Percentiles rank a stretch among this genome's conserved stretches.
Evolutionary conservation across 2,797 vertebrate species (phyloP).

Genomic region (Momotus momota): DNA sequence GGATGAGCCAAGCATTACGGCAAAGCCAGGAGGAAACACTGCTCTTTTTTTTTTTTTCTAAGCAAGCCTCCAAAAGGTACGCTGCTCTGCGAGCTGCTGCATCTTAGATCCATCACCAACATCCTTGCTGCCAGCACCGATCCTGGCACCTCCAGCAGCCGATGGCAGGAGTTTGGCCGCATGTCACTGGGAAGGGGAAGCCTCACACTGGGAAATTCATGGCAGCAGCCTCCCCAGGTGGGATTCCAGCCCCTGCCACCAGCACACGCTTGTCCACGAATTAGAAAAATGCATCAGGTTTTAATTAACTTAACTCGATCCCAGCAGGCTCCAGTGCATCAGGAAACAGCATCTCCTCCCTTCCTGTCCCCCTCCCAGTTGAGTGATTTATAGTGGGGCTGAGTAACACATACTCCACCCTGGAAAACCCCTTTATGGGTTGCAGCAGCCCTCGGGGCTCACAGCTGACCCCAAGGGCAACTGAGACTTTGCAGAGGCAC

Average conservation of each 20-base stretch:
- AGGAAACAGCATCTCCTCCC: background rate
- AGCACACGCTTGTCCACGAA: background rate
- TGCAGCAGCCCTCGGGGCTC: background rate
- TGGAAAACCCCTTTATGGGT: background rate
- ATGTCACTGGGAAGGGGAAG: background rate
- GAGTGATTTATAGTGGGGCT: background rate
- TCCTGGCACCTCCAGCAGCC: background rate
- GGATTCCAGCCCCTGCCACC: background rate
- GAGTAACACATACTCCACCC: background rate
- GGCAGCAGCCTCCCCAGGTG: background rate
- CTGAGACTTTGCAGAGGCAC: background rate
- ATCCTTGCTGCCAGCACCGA: fast-evolving
- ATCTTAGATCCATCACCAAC: background rate
- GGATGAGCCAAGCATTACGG: background rate
- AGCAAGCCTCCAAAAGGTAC: fast-evolving
- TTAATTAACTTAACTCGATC: background rate
- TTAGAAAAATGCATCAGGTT: background rate
- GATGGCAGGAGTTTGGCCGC: background rate
- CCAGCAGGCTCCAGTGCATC: background rate
- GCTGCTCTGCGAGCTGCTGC: background rate
- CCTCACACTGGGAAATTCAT: background rate
- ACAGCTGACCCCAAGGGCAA: fast-evolving
- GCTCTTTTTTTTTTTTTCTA: background rate
- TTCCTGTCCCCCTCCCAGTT: fast-evolving
- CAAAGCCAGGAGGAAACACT: background rate